Conservation (phyloP, 53 echinoderm and acorn worm genomes). For the Paracentrotus lividus region DNA sequence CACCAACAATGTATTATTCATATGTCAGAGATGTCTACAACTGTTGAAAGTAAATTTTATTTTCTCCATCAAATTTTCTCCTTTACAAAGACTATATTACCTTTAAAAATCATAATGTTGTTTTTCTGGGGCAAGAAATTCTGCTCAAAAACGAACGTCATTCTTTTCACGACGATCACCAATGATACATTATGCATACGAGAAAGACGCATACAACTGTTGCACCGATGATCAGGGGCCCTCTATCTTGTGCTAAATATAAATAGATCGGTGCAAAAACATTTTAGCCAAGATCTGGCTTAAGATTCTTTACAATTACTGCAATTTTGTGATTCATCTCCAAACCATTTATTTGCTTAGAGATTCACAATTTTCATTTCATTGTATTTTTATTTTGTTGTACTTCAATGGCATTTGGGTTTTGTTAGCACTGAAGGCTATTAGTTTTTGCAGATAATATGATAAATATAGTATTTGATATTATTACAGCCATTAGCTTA, state of each 20-base stretch:
- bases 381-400: neutral
- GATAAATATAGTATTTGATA: neutral
- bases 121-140: neutral
- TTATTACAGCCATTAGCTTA: neutral
- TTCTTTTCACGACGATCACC: neutral
- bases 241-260: neutral
- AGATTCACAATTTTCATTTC: neutral
- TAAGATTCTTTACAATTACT: neutral
- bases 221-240: neutral
- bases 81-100: too few species aligned
- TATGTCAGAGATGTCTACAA: too few species aligned
- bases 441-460: neutral
- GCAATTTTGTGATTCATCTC: conserved; percentile 33
- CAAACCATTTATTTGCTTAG: too few species aligned
- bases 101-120: too few species aligned
- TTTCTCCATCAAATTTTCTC: too few species aligned
- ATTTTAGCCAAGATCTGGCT: neutral
- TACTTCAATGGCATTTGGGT: neutral
- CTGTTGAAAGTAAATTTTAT: too few species aligned
- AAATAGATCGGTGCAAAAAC: conserved; percentile 13
- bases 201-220: neutral
- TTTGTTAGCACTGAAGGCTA: neutral
- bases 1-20: too few species aligned
- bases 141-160: neutral
- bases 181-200: neutral